Conservation (phyloP, 2,113 vertebrate genomes). For the Pseudorasbora parva region DNA sequence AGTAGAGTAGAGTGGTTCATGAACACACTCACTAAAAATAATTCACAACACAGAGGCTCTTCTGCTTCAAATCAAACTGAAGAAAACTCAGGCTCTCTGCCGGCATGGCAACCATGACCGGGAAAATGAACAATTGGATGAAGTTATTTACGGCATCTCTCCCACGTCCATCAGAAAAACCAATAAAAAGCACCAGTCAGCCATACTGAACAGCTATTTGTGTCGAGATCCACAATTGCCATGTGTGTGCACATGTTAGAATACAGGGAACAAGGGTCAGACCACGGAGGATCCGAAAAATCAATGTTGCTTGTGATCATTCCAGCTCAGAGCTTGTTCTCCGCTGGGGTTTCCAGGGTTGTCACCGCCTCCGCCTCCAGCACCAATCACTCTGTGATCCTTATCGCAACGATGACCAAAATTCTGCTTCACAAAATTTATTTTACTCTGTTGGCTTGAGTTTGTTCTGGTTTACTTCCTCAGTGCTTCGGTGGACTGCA, state of each 20-base stretch:
- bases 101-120: conserved; percentile 43
- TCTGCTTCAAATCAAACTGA: conserved; percentile 35
- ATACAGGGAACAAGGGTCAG: conserved; percentile 25
- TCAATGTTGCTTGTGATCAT: conserved; percentile 14
- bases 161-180: background rate
- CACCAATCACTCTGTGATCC: conserved; percentile 18
- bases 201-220: conserved; percentile 26
- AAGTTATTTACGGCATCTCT: conserved; percentile 48
- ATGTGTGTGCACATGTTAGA: conserved; percentile 28
- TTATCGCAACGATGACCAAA: background rate
- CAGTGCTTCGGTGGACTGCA: background rate
- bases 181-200: conserved; percentile 38
- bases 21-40: background rate
- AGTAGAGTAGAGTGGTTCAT: background rate
- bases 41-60: conserved; percentile 6
- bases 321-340: background rate
- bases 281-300: conserved; percentile 26
- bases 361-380: conserved; percentile 3
- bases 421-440: background rate
- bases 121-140: conserved; percentile 38
- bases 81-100: conserved; percentile 25
- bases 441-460: background rate
- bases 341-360: background rate
- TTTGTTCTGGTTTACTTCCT: background rate
- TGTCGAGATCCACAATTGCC: conserved; percentile 23